Percentiles rank a stretch among this genome's conserved stretches.
phyloP scores from a whole-genome alignment of 2,113 vertebrate genomes.

The Takifugu flavidus region DNA sequence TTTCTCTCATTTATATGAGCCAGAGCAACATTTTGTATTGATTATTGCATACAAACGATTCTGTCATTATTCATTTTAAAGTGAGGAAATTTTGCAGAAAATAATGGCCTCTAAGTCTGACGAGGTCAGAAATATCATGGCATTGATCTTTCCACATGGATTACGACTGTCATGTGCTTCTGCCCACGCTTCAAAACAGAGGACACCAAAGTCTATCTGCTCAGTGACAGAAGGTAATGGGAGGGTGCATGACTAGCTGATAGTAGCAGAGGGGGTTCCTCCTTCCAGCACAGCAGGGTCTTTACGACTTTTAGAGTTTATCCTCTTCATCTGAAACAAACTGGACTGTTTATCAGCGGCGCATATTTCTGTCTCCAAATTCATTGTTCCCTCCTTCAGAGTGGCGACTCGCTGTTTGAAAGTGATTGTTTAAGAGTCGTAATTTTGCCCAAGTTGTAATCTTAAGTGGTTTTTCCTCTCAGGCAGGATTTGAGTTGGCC shows the following conservation, averaged over 20 bases:
- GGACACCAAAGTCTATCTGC: slow-evolving; percentile 8
- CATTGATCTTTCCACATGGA: slow-evolving; percentile 1
- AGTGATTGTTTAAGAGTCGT: slow-evolving; percentile 47
- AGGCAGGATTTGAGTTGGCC: slow-evolving; percentile 35
- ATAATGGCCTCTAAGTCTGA: too few relatives aligned
- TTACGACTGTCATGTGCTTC: neutral
- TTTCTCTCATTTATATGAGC: neutral
- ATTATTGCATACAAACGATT: too few relatives aligned
- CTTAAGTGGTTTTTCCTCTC: slow-evolving; percentile 36
- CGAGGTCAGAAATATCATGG: neutral
- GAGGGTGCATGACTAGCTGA: slow-evolving; percentile 29
- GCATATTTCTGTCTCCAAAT: slow-evolving; percentile 34
- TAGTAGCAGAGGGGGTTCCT: slow-evolving; percentile 17
- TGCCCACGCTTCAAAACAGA: slow-evolving; percentile 5
- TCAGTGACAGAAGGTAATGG: slow-evolving; percentile 15
- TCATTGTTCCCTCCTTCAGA: slow-evolving; percentile 1
- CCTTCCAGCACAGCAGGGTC: slow-evolving; percentile 3
- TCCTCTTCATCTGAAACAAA: neutral
- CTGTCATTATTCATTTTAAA: too few relatives aligned
- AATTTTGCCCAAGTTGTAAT: slow-evolving; percentile 51
- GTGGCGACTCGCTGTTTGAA: slow-evolving; percentile 37
- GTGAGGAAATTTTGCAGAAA: too few relatives aligned
- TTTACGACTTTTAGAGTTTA: neutral
- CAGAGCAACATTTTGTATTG: neutral
- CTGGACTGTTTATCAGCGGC: slow-evolving; percentile 12